Conservation (phyloP, 2,113 vertebrate genomes). For the Rutilus rutilus region DNA sequence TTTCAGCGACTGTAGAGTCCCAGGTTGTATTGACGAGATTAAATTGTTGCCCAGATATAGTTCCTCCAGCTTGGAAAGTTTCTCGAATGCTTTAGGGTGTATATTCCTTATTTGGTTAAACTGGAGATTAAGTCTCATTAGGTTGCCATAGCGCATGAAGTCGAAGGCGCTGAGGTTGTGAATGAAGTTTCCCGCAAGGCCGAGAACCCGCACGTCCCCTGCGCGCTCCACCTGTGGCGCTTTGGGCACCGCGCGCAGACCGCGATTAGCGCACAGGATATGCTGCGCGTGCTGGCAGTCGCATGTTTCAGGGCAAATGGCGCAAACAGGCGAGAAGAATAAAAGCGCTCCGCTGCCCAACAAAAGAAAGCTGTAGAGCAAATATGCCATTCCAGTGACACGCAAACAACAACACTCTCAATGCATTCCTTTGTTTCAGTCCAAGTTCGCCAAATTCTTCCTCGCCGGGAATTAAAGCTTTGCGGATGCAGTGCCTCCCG, state of each 20-base stretch:
- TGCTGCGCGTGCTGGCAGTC: constrained; percentile 92
- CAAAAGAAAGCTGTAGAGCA: constrained; percentile 65
- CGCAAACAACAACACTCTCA: neutral
- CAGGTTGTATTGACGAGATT: constrained; percentile 76
- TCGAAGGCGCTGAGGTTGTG: constrained; percentile 86
- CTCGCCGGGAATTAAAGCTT: neutral
- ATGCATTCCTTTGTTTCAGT: constrained; percentile 56
- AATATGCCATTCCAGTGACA: constrained; percentile 71
- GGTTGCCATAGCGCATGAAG: constrained; percentile 81
- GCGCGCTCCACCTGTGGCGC: constrained; percentile 67
- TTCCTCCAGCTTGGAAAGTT: constrained; percentile 85
- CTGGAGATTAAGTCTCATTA: constrained; percentile 89
- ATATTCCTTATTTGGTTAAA: constrained; percentile 89
- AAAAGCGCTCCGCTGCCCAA: constrained; percentile 66
- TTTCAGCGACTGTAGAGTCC: constrained; percentile 81
- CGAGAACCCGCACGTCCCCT: constrained; percentile 84
- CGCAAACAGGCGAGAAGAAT: constrained; percentile 60
- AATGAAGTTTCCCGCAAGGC: constrained; percentile 94
- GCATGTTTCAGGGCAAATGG: constrained; percentile 87
- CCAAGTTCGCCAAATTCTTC: neutral
- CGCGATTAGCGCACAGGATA: constrained; percentile 91
- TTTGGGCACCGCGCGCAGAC: constrained; percentile 84
- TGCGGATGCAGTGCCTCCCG: neutral
- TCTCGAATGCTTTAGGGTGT: constrained; percentile 88
- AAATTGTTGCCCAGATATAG: constrained; percentile 94